A percentile compares a stretch with the other conserved stretches of the same genome.
phyloP scores from a whole-genome alignment of 2,888 invertebrate genomes.

The Margaritifera margaritifera region DNA sequence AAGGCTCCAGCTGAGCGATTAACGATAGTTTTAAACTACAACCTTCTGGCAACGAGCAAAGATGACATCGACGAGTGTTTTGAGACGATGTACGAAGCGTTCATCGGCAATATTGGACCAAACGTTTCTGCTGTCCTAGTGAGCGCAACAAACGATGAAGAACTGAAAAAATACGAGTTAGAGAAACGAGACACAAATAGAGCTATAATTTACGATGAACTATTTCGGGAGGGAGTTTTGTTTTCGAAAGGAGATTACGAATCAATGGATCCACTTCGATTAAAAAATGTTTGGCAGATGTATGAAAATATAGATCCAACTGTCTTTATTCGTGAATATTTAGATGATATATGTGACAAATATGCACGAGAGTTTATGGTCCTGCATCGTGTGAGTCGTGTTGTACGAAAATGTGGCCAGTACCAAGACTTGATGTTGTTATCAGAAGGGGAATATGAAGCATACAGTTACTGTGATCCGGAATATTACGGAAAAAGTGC shows the following conservation, averaged over 20 bases:
- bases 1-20: slow-evolving; percentile 44
- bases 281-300: slow-evolving; percentile 55
- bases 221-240: slow-evolving; percentile 57
- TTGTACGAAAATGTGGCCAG: slow-evolving; percentile 63
- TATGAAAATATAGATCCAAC: slow-evolving; percentile 49
- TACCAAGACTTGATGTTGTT: slow-evolving; percentile 65
- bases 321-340: slow-evolving; percentile 53
- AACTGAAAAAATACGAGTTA: slow-evolving; percentile 52
- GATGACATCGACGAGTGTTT: slow-evolving; percentile 63
- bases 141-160: slow-evolving; percentile 56
- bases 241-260: slow-evolving; percentile 48
- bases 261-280: slow-evolving; percentile 45
- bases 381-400: slow-evolving; percentile 59
- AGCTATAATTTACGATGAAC: slow-evolving; percentile 53
- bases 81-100: slow-evolving; percentile 62
- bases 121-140: slow-evolving; percentile 60
- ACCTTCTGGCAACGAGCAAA: slow-evolving; percentile 52
- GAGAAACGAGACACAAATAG: slow-evolving; percentile 56
- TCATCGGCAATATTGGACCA: slow-evolving; percentile 57
- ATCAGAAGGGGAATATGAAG: slow-evolving; percentile 59
- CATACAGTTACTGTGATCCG: slow-evolving; percentile 57
- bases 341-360: slow-evolving; percentile 58
- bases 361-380: slow-evolving; percentile 62
- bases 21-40: slow-evolving; percentile 56
- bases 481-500: slow-evolving; percentile 54